A percentile compares a stretch with the other conserved stretches of the same genome.
These are phyloP conservation scores for Orthosia incerta DNA, from an alignment of 2,888 invertebrate species.

Conservation along the genomic window DNA sequence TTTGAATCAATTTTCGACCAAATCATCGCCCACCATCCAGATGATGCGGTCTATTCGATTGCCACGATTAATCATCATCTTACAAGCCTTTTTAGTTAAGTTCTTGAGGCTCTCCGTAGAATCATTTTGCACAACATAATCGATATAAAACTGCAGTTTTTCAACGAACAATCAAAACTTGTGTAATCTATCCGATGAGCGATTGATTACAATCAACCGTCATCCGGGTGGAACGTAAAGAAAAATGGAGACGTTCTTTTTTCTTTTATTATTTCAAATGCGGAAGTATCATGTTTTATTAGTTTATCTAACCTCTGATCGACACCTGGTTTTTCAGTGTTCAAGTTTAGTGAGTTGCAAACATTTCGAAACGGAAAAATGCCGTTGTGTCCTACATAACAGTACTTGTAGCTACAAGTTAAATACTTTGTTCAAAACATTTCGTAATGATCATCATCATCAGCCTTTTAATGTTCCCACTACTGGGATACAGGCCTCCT, in stretches of 20 bases:
- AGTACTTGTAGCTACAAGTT: too few relatives aligned
- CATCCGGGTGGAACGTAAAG: slow-evolving; percentile 34
- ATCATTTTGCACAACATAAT: slow-evolving; percentile 15
- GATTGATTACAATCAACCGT: slow-evolving; percentile 38
- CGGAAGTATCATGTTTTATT: slow-evolving; percentile 39
- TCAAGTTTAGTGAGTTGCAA: background rate
- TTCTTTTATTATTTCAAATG: slow-evolving; percentile 9
- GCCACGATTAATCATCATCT: background rate
- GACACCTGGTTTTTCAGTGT: background rate
- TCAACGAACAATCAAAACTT: slow-evolving; percentile 20
- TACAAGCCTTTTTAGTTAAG: background rate
- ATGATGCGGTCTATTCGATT: background rate
- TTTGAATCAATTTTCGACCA: background rate
- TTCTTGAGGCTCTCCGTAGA: background rate
- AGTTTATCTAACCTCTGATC: background rate
- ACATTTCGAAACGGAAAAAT: too few relatives aligned
- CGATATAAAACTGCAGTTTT: slow-evolving; percentile 21
- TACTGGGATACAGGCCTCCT: too few relatives aligned
- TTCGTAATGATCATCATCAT: too few relatives aligned
- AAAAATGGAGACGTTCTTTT: slow-evolving; percentile 19
- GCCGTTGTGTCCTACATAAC: too few relatives aligned
- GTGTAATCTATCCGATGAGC: slow-evolving; percentile 40
- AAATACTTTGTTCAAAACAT: too few relatives aligned
- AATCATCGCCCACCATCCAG: background rate
- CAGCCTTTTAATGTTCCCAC: too few relatives aligned